phyloP scores from a whole-genome alignment of 2,888 invertebrate genomes.

The Papilio elwesi region DNA sequence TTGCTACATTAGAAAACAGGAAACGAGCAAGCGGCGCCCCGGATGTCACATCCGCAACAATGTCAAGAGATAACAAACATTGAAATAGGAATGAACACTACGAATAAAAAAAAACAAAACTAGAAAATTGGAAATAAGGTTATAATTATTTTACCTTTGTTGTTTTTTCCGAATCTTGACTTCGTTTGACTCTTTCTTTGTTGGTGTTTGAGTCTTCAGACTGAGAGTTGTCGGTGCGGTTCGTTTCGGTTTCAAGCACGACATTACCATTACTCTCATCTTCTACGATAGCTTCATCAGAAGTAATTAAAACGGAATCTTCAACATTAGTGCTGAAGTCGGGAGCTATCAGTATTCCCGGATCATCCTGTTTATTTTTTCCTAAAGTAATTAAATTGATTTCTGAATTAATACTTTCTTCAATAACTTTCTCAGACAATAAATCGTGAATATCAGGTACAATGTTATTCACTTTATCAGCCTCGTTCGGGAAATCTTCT shows the following conservation, averaged over 20 bases:
- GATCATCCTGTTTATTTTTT: not conserved
- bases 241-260: not conserved
- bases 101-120: not conserved
- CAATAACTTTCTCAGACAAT: constrained; percentile 4
- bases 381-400: constrained; percentile 31
- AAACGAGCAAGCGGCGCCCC: too few relatives aligned
- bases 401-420: constrained; percentile 26
- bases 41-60: too few relatives aligned
- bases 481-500: constrained; percentile 15
- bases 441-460: constrained; percentile 6
- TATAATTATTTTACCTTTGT: constrained; percentile 58
- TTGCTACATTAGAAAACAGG: too few relatives aligned
- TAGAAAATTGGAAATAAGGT: not conserved
- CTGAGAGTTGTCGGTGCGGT: constrained; percentile 54
- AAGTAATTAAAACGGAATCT: constrained; percentile 40
- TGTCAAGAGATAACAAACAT: too few relatives aligned
- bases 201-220: constrained; percentile 38
- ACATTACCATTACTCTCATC: constrained; percentile 35
- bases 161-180: constrained; percentile 64
- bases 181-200: constrained; percentile 59
- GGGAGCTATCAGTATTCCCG: constrained; percentile 26
- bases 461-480: constrained; percentile 3
- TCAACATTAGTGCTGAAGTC: not conserved
- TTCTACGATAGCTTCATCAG: constrained; percentile 45
- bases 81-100: not conserved